Base-by-base conservation (phyloP, 2,113 vertebrate genomes). In the Daboia siamensis region DNA sequence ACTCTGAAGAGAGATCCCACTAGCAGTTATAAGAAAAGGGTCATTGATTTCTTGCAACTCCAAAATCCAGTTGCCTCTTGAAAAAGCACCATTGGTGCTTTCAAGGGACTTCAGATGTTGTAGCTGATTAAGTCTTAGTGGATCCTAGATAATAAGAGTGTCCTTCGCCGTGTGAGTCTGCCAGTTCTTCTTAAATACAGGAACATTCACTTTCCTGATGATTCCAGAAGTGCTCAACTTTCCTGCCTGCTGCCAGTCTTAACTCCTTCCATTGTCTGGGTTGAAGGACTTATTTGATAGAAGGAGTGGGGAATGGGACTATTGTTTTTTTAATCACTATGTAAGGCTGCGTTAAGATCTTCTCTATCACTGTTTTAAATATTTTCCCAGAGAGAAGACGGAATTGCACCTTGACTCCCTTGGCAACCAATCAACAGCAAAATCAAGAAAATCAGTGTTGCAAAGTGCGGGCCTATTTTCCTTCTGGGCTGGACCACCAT, bases 361-460 rank as follows among this genome's bases (percentile, higher is more conserved):
- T 46, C 89, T 74, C 15, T 94, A 48, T 95, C 64, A 93, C 56
- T 90, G 8, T 29, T 84, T 33, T 95, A 15, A 94, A 10, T 59
- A 93, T 46, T 92, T 90, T 80, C 54, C 24, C 86, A 99, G 98
- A 99, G 95, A 98, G 98, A 96, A 97, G 98, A 96, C 96, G 98
- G 95, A 98, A 98, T 96, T 98, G 98, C 80, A 96, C 96, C 64
- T 96, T 98, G 96, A 98, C 98, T 17, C 98, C 98, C 13, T 96
- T 99, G 97, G 98, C 98, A 84, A 98, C 98, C 89, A 99, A 98
- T 94, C 98, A 98, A 96, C 98, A 98, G 93, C 98, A 98, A 96
- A 98, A 98, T 96, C 98, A 99, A 95, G 98, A 98, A 89, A 97
- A 98, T n/a, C 98, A 55, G 95, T 98, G 92, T 95, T 98, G 94